phyloP scores from a whole-genome alignment of 1,140 invertebrate species.

The Drosophila tsacasi region DNA sequence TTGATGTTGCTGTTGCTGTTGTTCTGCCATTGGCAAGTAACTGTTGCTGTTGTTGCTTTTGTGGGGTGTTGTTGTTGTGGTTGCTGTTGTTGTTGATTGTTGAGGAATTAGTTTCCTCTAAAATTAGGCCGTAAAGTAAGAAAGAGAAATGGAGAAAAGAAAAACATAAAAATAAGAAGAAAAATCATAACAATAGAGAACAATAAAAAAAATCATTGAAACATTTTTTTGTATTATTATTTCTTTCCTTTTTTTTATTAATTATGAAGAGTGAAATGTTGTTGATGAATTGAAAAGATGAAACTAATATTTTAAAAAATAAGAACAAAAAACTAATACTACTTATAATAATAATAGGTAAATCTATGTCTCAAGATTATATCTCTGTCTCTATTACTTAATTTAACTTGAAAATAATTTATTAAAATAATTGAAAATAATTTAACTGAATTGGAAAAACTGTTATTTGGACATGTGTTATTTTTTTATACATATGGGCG shows the following conservation, averaged over 20 bases:
- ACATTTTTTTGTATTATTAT: background rate
- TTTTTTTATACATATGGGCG: no score
- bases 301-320: background rate
- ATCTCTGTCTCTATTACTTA: background rate
- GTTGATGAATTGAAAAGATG: background rate
- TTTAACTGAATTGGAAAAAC: background rate
- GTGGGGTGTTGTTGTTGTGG: conserved; percentile 46
- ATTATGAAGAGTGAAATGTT: background rate
- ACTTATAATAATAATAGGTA: background rate
- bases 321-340: background rate
- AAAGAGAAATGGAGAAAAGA: conserved; percentile 30
- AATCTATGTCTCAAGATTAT: background rate
- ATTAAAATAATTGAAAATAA: background rate
- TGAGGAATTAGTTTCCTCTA: conserved; percentile 71
- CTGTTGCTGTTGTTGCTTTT: conserved; percentile 22
- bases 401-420: background rate
- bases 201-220: conserved; percentile 14
- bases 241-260: background rate
- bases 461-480: background rate
- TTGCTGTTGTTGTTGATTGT: conserved; percentile 50
- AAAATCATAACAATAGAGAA: conserved; percentile 24
- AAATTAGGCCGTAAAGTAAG: conserved; percentile 19
- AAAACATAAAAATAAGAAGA: conserved; percentile 38
- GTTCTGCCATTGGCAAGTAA: conserved; percentile 15
- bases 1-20: conserved; percentile 11